Percentiles rank a stretch among this genome's conserved stretches.
These are phyloP conservation scores for Lagopus leucura DNA, from an alignment of 2,113 vertebrate species.

Conservation along the genomic window DNA sequence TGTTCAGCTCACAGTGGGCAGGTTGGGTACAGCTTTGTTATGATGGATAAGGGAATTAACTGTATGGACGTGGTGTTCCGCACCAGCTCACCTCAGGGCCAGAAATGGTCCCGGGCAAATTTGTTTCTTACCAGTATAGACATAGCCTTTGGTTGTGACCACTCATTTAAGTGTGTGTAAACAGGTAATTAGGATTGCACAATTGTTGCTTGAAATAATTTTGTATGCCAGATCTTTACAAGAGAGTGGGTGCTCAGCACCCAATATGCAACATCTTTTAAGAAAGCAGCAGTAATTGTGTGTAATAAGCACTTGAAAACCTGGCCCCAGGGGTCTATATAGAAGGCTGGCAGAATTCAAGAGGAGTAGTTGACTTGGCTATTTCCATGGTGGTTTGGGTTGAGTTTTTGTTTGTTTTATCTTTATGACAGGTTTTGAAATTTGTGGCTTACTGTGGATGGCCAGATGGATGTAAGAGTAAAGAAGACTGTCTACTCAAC, in stretches of 20 bases:
- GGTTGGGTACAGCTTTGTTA: neutral
- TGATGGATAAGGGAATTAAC: neutral
- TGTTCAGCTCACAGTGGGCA: neutral
- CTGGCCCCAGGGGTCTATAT: neutral
- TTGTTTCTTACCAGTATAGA: neutral
- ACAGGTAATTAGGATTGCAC: neutral
- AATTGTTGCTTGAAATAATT: neutral
- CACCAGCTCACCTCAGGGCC: neutral
- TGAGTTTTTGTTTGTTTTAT: neutral
- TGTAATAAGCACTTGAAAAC: neutral
- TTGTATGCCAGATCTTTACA: neutral
- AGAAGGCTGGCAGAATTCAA: neutral
- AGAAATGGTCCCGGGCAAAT: neutral
- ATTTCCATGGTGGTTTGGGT: neutral
- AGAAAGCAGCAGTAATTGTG: neutral
- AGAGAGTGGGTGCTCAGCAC: neutral
- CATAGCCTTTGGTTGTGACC: constrained; percentile 22
- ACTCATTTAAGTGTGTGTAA: neutral
- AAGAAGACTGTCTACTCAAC: neutral
- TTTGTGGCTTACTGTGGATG: constrained; percentile 20
- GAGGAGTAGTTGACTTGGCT: neutral
- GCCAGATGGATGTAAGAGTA: neutral
- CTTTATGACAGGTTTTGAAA: constrained; percentile 39
- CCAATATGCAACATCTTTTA: neutral
- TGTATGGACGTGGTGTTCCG: neutral